phyloP scores from a whole-genome alignment of 2,113 vertebrate genomes.

The Passer montanus region DNA sequence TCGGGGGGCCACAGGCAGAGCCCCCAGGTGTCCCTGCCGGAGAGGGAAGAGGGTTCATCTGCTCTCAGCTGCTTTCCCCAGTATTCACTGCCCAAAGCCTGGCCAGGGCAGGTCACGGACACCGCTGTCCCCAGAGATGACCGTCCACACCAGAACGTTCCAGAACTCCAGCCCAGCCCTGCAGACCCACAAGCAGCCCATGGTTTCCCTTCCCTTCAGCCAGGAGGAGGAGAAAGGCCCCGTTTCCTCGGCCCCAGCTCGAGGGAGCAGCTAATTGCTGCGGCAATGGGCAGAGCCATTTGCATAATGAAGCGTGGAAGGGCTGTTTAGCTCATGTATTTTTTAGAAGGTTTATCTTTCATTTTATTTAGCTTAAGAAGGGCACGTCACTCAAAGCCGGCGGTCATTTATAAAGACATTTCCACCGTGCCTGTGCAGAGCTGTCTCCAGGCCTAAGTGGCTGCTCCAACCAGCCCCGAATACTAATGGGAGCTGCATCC shows the following conservation, averaged over 20 bases:
- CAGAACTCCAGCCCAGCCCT: fast-evolving
- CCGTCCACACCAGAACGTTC: fast-evolving
- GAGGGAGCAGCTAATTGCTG: slow-evolving; percentile 62
- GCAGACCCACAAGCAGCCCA: fast-evolving
- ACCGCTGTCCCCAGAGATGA: fast-evolving
- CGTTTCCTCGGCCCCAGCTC: background rate
- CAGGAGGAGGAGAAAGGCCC: background rate
- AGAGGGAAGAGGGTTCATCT: background rate
- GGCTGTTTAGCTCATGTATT: slow-evolving; percentile 74
- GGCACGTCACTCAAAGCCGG: slow-evolving; percentile 73
- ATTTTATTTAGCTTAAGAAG: slow-evolving; percentile 76
- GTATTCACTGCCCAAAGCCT: fast-evolving
- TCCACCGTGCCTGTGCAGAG: slow-evolving; percentile 66
- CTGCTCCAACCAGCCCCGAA: slow-evolving; percentile 53
- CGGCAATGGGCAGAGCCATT: slow-evolving; percentile 42
- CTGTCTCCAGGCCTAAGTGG: slow-evolving; percentile 72
- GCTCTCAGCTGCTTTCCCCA: fast-evolving
- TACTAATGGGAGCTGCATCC: slow-evolving; percentile 30
- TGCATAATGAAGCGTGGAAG: slow-evolving; percentile 71
- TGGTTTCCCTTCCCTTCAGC: fast-evolving
- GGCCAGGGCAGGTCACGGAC: fast-evolving
- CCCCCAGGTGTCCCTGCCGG: fast-evolving
- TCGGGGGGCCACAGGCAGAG: fast-evolving
- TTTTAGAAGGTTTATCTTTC: slow-evolving; percentile 76
- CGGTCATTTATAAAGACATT: slow-evolving; percentile 74